phyloP scores from a whole-genome alignment of 2,888 invertebrate genomes.

The Zonitis immaculata region DNA sequence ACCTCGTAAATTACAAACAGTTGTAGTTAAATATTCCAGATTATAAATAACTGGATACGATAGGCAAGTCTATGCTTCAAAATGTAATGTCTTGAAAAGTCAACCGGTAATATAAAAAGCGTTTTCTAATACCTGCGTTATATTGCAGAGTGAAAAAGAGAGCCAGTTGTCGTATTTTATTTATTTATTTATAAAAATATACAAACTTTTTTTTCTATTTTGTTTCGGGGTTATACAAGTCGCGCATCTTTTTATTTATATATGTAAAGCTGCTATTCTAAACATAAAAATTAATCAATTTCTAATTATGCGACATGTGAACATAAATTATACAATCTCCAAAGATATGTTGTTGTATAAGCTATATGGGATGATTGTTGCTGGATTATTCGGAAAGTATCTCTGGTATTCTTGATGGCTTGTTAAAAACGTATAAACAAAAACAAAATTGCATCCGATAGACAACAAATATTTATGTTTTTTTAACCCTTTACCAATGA shows the following conservation, averaged over 20 bases:
- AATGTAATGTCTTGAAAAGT: slow-evolving; percentile 24
- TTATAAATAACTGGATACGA: slow-evolving; percentile 51
- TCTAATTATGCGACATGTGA: slow-evolving; percentile 46
- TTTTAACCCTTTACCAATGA: too few species aligned
- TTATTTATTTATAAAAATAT: neutral
- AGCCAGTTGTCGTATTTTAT: slow-evolving; percentile 17
- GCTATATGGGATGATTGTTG: slow-evolving; percentile 42
- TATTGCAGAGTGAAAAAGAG: slow-evolving; percentile 32
- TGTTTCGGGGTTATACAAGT: neutral
- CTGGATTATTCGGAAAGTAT: slow-evolving; percentile 41
- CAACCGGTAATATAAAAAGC: slow-evolving; percentile 42
- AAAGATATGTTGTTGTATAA: slow-evolving; percentile 28
- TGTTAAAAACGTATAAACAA: slow-evolving; percentile 35
- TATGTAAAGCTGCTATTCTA: slow-evolving; percentile 34
- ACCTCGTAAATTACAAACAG: slow-evolving; percentile 52
- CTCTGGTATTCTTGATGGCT: slow-evolving; percentile 42
- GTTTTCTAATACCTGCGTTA: slow-evolving; percentile 49
- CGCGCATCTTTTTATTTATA: slow-evolving; percentile 25
- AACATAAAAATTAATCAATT: slow-evolving; percentile 49
- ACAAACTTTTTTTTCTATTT: neutral
- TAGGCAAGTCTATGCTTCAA: slow-evolving; percentile 34
- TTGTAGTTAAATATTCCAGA: slow-evolving; percentile 52
- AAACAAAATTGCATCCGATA: slow-evolving; percentile 39
- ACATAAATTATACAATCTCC: slow-evolving; percentile 42
- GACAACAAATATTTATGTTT: too few species aligned